Conservation (phyloP, 2,113 vertebrate species). For the Butorides virescens region DNA sequence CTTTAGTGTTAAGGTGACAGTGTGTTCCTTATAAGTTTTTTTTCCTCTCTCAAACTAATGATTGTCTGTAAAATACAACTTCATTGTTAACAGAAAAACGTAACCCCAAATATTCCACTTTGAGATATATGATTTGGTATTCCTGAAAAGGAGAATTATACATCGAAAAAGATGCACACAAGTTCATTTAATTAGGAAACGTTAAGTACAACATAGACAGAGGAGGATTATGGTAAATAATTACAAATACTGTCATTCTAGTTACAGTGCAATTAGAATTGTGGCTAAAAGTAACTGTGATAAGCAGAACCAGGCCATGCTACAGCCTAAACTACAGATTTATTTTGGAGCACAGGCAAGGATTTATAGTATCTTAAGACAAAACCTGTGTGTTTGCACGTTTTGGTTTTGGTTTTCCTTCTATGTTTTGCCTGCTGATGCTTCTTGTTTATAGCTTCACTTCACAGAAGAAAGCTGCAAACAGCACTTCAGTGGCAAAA, state of each 20-base stretch:
- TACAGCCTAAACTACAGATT: not conserved
- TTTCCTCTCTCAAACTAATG: not conserved
- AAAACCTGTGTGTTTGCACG: not conserved
- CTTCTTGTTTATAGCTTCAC: not conserved
- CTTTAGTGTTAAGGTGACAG: not conserved
- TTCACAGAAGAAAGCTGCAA: not conserved
- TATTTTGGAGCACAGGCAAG: not conserved
- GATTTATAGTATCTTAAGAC: not conserved
- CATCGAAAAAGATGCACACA: not conserved
- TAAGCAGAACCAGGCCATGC: not conserved
- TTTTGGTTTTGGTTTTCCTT: not conserved
- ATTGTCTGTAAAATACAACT: not conserved
- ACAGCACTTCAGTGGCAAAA: not conserved
- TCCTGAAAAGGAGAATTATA: not conserved
- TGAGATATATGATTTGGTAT: not conserved
- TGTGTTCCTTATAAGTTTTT: not conserved
- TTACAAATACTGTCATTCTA: not conserved
- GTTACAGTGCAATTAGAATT: not conserved
- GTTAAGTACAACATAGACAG: not conserved
- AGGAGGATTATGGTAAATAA: not conserved
- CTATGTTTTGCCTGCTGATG: not conserved
- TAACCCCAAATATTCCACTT: not conserved
- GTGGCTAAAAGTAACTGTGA: not conserved
- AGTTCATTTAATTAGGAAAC: not conserved
- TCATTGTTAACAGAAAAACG: not conserved